phyloP scores from a whole-genome alignment of 2,888 invertebrate genomes.

The Catocala sponsa region DNA sequence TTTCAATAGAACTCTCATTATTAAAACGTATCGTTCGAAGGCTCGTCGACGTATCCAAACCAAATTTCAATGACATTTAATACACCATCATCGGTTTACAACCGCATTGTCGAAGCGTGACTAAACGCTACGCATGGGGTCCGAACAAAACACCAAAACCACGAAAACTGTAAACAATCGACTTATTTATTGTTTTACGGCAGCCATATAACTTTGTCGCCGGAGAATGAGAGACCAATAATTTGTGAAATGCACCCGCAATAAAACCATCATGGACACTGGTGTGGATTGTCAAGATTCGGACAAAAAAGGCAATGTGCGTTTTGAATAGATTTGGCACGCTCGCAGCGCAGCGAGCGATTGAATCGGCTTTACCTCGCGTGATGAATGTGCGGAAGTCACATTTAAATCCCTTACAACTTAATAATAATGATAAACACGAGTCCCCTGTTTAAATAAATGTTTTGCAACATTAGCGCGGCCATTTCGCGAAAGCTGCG shows the following conservation, averaged over 20 bases:
- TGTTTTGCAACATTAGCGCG: constrained; percentile 81
- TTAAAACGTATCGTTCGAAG: constrained; percentile 50
- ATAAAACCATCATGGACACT: constrained; percentile 84
- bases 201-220: constrained; percentile 79
- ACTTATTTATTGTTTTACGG: constrained; percentile 85
- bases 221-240: constrained; percentile 72
- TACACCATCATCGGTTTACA: constrained; percentile 74
- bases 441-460: constrained; percentile 79
- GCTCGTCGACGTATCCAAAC: constrained; percentile 67
- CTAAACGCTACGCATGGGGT: constrained; percentile 76
- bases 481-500: constrained; percentile 79
- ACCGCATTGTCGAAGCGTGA: constrained; percentile 60
- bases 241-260: constrained; percentile 78
- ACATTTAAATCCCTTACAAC: constrained; percentile 78
- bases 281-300: constrained; percentile 38
- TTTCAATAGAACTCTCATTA: constrained; percentile 68
- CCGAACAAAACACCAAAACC: constrained; percentile 63
- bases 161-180: constrained; percentile 80
- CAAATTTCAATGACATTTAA: constrained; percentile 68
- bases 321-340: constrained; percentile 76
- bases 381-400: constrained; percentile 83
- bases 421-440: constrained; percentile 84
- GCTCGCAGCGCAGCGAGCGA: constrained; percentile 63
- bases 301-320: constrained; percentile 65
- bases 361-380: constrained; percentile 62